A percentile compares a stretch with the other conserved stretches of the same genome.
Evolutionary conservation across 2,888 invertebrate species (phyloP).

Genomic region (Prosapia bicincta): DNA sequence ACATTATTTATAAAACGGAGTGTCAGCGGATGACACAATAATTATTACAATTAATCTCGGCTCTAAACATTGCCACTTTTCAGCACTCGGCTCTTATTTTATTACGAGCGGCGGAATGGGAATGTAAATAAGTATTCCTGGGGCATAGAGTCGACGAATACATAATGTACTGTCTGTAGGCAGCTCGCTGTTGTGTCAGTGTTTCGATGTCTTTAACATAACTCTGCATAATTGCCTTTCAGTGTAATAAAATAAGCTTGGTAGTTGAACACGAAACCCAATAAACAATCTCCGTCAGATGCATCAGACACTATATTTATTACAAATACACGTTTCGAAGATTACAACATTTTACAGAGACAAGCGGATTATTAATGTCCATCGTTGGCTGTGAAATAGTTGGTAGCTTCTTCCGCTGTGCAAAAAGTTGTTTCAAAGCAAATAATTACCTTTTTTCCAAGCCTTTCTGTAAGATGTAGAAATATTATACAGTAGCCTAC

Average conservation of each 20-base stretch:
- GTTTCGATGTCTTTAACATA: background rate
- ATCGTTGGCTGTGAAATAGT: too few species aligned
- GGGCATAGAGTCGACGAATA: background rate
- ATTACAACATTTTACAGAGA: too few species aligned
- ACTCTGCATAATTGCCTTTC: conserved; percentile 7
- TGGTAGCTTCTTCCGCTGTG: too few species aligned
- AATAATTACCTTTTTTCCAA: too few species aligned
- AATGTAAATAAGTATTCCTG: background rate
- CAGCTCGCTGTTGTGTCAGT: background rate
- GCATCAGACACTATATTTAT: background rate
- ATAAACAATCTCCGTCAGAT: background rate
- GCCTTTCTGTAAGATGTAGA: too few species aligned
- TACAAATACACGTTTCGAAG: too few species aligned
- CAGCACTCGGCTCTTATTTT: background rate
- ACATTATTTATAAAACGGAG: conserved; percentile 22
- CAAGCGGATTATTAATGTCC: too few species aligned
- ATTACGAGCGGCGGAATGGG: background rate
- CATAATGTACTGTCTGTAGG: background rate
- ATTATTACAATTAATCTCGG: conserved; percentile 27
- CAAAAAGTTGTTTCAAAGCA: too few species aligned
- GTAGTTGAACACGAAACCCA: background rate
- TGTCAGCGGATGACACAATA: conserved; percentile 23
- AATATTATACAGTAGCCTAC: too few species aligned
- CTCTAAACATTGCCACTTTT: background rate
- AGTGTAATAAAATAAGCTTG: background rate